Evolutionary conservation across 2,113 vertebrate species (phyloP).

Genomic region (Boleophthalmus pectinirostris): DNA sequence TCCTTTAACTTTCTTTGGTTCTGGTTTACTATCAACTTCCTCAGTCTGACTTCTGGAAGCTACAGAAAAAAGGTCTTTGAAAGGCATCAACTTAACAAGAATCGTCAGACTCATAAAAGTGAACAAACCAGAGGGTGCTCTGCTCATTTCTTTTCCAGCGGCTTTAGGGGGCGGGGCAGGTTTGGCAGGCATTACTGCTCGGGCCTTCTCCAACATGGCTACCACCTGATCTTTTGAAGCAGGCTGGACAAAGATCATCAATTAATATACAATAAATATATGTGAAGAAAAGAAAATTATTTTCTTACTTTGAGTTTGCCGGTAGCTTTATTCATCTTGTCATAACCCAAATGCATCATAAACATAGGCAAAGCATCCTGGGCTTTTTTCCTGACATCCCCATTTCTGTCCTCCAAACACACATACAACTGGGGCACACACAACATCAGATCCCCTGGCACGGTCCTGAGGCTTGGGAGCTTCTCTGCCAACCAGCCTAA

Average conservation of each 20-base stretch:
- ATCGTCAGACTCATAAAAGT: background rate
- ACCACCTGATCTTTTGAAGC: constrained; percentile 96
- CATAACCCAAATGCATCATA: constrained; percentile 97
- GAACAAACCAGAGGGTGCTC: constrained; percentile 79
- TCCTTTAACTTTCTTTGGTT: constrained; percentile 84
- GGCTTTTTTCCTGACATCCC: constrained; percentile 95
- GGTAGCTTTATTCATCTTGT: constrained; percentile 95
- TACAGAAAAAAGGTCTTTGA: constrained; percentile 14
- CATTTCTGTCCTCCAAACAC: constrained; percentile 96
- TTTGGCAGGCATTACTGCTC: constrained; percentile 91
- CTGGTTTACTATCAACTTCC: constrained; percentile 86
- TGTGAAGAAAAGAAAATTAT: background rate
- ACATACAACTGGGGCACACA: constrained; percentile 88
- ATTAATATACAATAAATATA: background rate
- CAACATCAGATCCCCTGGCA: constrained; percentile 86
- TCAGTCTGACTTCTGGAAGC: constrained; percentile 74
- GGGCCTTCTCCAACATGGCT: constrained; percentile 92
- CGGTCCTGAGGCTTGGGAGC: constrained; percentile 84
- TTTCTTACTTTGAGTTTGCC: constrained; percentile 89
- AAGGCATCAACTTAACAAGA: background rate
- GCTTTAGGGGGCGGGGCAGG: constrained; percentile 79
- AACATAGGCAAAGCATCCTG: constrained; percentile 94
- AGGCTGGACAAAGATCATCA: constrained; percentile 71
- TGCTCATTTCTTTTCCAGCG: constrained; percentile 74
- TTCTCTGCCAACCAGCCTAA: constrained; percentile 95